Base-by-base conservation (phyloP, 2,888 invertebrate species). In the Polydrusus cervinus region DNA sequence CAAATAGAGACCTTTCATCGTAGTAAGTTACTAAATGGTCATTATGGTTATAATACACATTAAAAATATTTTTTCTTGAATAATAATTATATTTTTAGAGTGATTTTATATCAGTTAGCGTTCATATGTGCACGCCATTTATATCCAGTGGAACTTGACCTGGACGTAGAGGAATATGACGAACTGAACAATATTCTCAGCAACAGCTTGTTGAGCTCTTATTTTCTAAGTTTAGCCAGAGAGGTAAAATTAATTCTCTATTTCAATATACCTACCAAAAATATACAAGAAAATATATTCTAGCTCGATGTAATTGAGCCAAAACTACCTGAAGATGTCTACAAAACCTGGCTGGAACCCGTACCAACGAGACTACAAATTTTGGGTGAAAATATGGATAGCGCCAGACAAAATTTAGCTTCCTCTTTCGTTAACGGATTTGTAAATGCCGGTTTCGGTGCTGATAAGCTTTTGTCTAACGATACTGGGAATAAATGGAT, bases 371-470 rank as follows among this genome's bases (percentile, higher is more conserved):
- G 95, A 38, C 92, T 94, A 0, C 92, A 94, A 0, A 93, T 94
- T 83, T 89, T 93, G 0, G 92, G 92, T 81, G 89, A 88, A 47
- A 89, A 89, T 78, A 93, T 97, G 0, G 99, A 99, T 88, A 98
- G 98, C 0, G 98, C 98, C 0, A 90, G 97, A 51, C 97, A 98
- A 87, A 99, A 99, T 87, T 89, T 99, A 20, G 98, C 99, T 0
- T 95, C 98, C 0, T 97, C 98, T 18, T 98, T 99, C 85, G 99
- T 99, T 0, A 99, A 99, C 87, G 99, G 98, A 0, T 98, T 99
- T 84, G 98, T 99, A 0, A 99, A 99, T 85, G 97, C 97, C 13
- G 99, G 96, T 0, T 99, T 99, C 87, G 98, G 99, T 1, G 92
- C 94, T 16, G 99, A 99, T 85, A 99, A 99, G 86, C 90, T 99